phyloP scores from a whole-genome alignment of 2,888 invertebrate species.

The Ornithoptera priamus region DNA sequence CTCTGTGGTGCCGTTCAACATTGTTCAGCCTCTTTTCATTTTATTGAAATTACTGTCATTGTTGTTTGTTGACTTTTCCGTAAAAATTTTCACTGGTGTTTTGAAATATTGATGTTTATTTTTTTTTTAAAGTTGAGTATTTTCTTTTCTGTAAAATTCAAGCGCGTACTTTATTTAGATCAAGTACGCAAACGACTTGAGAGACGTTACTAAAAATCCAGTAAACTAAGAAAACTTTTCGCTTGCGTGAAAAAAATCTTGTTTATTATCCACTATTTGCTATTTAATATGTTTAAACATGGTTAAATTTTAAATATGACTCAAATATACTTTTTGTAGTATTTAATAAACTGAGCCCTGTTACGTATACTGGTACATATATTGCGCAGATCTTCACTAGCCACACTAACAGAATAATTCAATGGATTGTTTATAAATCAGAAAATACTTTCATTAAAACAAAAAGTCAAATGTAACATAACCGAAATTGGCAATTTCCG shows the following conservation, averaged over 20 bases:
- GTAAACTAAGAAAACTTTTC: neutral
- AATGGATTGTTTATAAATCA: neutral
- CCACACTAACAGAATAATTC: neutral
- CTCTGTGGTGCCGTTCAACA: conserved; percentile 69
- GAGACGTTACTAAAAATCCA: neutral
- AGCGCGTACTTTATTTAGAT: neutral
- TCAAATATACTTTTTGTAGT: too few relatives aligned
- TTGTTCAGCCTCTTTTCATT: conserved; percentile 37
- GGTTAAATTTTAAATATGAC: too few relatives aligned
- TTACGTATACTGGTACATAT: too few relatives aligned
- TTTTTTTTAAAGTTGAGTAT: neutral
- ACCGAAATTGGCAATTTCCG: conserved; percentile 23
- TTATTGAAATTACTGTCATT: conserved; percentile 11
- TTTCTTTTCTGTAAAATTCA: neutral
- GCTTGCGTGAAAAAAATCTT: too few relatives aligned
- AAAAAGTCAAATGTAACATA: conserved; percentile 9
- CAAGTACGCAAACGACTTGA: neutral
- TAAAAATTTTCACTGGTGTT: neutral
- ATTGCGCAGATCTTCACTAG: neutral
- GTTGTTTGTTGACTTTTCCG: neutral
- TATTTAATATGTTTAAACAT: too few relatives aligned
- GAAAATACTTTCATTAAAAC: neutral
- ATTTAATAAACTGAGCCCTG: neutral
- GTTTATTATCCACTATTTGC: too few relatives aligned
- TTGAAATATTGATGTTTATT: too few relatives aligned